phyloP scores from a whole-genome alignment of 2,113 vertebrate species.

The Motacilla tschutschensis region DNA sequence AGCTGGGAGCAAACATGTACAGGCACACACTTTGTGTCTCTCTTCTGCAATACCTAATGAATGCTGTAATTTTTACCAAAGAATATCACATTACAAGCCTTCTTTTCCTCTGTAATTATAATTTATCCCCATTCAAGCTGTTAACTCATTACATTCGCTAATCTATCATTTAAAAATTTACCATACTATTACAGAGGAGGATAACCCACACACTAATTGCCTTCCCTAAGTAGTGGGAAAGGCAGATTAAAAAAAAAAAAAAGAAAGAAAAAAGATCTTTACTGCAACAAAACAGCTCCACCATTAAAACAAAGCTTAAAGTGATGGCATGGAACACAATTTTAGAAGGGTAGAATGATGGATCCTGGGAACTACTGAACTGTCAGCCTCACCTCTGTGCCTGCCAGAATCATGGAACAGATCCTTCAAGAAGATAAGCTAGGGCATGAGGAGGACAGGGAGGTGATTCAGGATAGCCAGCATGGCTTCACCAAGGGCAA shows the following conservation, averaged over 20 bases:
- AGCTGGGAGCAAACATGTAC: neutral
- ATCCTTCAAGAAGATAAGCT: neutral
- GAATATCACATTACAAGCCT: constrained; percentile 9
- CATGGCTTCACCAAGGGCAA: neutral
- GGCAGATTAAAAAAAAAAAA: neutral
- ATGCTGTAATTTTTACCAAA: constrained; percentile 8
- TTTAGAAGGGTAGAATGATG: neutral
- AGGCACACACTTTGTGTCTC: neutral
- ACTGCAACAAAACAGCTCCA: neutral
- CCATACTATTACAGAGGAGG: neutral
- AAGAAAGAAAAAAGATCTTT: neutral
- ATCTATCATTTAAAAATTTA: constrained; percentile 38
- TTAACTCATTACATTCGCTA: constrained; percentile 1
- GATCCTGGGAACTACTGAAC: neutral
- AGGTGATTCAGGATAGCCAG: neutral
- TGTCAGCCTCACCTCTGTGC: neutral
- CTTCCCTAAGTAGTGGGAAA: neutral
- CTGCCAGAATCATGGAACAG: neutral
- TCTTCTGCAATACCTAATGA: neutral
- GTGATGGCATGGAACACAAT: neutral
- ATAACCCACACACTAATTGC: constrained; percentile 12
- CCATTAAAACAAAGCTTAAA: neutral
- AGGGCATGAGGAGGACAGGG: neutral
- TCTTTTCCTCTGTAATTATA: constrained; percentile 35
- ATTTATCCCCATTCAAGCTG: constrained; percentile 35